phyloP scores from a whole-genome alignment of 2,113 vertebrate genomes.

The Vimba vimba region DNA sequence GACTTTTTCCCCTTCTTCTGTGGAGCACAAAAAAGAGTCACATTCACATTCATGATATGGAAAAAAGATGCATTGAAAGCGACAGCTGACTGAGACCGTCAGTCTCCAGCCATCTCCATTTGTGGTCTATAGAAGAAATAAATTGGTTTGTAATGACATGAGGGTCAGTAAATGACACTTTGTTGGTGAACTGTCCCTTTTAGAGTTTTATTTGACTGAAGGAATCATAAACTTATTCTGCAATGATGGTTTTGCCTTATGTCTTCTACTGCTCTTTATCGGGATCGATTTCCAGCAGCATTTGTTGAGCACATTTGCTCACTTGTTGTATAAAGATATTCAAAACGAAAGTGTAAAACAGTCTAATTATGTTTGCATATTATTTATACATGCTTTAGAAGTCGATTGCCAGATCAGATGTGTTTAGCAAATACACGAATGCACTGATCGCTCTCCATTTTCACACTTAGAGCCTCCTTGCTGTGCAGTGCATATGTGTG shows the following conservation, averaged over 20 bases:
- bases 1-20: not conserved
- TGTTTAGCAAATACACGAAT: slow-evolving; percentile 6
- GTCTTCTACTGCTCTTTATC: not conserved
- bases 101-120: not conserved
- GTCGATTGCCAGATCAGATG: slow-evolving; percentile 9
- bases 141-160: not conserved
- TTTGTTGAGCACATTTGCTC: not conserved
- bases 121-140: not conserved
- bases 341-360: not conserved
- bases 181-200: not conserved
- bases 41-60: not conserved
- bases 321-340: slow-evolving; percentile 8
- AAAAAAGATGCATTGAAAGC: slow-evolving; percentile 10
- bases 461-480: slow-evolving; percentile 62
- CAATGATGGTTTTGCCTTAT: not conserved
- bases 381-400: slow-evolving; percentile 1
- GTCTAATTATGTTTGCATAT: not conserved
- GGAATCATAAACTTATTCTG: not conserved
- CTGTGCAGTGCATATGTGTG: slow-evolving; percentile 41
- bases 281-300: slow-evolving; percentile 9
- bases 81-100: not conserved
- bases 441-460: not conserved
- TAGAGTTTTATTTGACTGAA: not conserved
- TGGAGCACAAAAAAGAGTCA: not conserved
- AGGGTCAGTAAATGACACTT: not conserved